Evolutionary conservation across 2,797 vertebrate genomes (phyloP).

Genomic region (Anguilla obscura): DNA sequence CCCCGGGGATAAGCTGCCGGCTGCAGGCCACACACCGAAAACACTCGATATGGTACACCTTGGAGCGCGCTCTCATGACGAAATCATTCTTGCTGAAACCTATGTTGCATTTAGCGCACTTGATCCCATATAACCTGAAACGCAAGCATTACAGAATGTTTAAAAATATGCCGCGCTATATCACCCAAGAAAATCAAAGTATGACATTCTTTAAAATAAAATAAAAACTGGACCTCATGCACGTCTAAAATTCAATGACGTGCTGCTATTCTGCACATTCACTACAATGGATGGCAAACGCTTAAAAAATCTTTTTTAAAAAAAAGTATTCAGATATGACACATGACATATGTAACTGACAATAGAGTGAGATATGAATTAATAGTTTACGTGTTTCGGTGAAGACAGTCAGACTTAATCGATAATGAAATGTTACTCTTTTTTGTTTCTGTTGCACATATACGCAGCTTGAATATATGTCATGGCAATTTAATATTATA

Average conservation of each 20-base stretch:
- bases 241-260: not conserved
- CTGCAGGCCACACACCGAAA: conserved; percentile 97
- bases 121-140: conserved; percentile 91
- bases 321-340: not conserved
- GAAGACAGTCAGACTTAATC: not conserved
- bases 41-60: conserved; percentile 98
- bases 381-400: not conserved
- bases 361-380: not conserved
- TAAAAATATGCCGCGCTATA: not conserved
- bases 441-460: not conserved
- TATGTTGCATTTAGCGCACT: conserved; percentile 97
- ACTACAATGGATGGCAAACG: not conserved
- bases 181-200: not conserved
- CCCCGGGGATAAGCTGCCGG: conserved; percentile 94
- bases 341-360: not conserved
- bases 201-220: not conserved
- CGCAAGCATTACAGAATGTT: not conserved
- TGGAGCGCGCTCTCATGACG: conserved; percentile 94
- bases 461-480: not conserved
- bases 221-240: not conserved
- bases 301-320: not conserved
- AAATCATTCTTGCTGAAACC: conserved; percentile 98
- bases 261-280: not conserved
- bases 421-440: not conserved
- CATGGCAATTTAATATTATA: not conserved